phyloP scores from a whole-genome alignment of 2,797 vertebrate genomes.

The Tarsius wallacei region DNA sequence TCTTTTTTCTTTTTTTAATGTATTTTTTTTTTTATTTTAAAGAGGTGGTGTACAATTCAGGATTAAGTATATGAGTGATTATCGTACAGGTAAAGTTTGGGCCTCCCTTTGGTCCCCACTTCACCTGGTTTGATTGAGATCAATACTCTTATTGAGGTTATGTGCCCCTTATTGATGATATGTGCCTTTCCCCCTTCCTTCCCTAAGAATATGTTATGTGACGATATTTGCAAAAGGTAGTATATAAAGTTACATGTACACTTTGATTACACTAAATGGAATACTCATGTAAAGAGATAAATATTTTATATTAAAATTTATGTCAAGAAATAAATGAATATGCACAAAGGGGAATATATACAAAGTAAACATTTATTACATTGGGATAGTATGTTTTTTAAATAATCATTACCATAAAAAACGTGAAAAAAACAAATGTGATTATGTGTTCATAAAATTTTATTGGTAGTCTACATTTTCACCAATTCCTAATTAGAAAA shows the following conservation, averaged over 20 bases:
- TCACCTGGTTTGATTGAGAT: no score
- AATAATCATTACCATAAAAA: not conserved
- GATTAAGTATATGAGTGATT: no score
- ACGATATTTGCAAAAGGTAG: not conserved
- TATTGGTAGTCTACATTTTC: slow-evolving; percentile 25
- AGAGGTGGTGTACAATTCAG: no score
- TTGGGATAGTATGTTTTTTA: not conserved
- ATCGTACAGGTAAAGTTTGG: no score
- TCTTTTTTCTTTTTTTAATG: not conserved
- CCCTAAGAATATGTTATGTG: not conserved
- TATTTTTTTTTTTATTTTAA: no score
- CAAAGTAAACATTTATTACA: not conserved
- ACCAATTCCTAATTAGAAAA: not conserved
- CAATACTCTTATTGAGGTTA: no score
- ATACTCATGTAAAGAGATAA: slow-evolving; percentile 14
- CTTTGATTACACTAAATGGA: not conserved
- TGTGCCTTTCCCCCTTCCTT: no score
- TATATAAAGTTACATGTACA: not conserved
- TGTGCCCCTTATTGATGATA: no score
- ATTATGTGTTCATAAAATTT: not conserved
- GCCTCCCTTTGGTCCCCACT: no score
- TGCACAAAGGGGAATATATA: not conserved
- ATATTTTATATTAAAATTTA: not conserved
- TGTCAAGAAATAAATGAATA: not conserved
- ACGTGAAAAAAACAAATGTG: not conserved